A percentile compares a stretch with the other conserved stretches of the same genome.
phyloP scores from a whole-genome alignment of 2,888 invertebrate species.

The Hedya salicella region DNA sequence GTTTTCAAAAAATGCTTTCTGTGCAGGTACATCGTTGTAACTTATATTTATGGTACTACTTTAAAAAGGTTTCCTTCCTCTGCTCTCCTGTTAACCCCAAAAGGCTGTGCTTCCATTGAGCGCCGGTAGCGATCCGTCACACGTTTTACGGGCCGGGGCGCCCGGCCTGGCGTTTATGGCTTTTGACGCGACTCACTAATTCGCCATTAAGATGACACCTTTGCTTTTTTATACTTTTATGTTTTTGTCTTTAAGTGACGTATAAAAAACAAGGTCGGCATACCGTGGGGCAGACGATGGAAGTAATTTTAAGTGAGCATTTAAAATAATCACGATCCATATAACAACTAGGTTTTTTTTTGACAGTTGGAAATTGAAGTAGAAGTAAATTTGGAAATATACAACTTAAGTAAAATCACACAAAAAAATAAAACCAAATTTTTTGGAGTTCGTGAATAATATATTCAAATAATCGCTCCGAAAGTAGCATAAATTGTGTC shows the following conservation, averaged over 20 bases:
- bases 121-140: slow-evolving; percentile 76
- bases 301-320: not conserved
- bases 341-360: too few relatives aligned
- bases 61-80: slow-evolving; percentile 1
- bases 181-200: slow-evolving; percentile 60
- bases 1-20: too few relatives aligned
- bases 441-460: too few relatives aligned
- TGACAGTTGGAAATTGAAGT: too few relatives aligned
- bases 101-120: slow-evolving; percentile 50
- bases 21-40: too few relatives aligned
- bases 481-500: too few relatives aligned
- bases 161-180: slow-evolving; percentile 63
- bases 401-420: too few relatives aligned
- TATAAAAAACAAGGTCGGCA: slow-evolving; percentile 3
- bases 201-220: slow-evolving; percentile 53
- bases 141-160: slow-evolving; percentile 68
- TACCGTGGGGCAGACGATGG: not conserved
- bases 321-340: too few relatives aligned
- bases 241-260: slow-evolving; percentile 25
- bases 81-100: slow-evolving; percentile 46
- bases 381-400: too few relatives aligned
- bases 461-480: too few relatives aligned
- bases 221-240: slow-evolving; percentile 50
- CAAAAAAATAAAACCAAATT: too few relatives aligned
- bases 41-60: too few relatives aligned